A percentile compares a stretch with the other conserved stretches of the same genome.
These are phyloP conservation scores for Pelecanoides urinatrix DNA, from an alignment of 2,113 vertebrate genomes.

Conservation along the genomic window DNA sequence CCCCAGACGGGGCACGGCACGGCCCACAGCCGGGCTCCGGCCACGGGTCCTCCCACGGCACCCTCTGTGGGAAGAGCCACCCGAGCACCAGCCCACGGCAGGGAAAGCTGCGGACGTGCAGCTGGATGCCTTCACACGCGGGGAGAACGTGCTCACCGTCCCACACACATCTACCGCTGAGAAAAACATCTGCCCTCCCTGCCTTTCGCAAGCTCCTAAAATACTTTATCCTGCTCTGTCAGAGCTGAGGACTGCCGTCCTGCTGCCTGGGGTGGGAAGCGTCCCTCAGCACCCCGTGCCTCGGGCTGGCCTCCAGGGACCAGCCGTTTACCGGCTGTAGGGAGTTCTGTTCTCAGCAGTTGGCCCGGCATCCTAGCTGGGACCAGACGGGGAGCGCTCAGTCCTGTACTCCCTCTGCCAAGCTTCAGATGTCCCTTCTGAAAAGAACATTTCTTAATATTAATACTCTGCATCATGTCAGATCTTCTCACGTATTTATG, in stretches of 20 bases:
- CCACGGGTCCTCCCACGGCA: not conserved
- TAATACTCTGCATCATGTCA: not conserved
- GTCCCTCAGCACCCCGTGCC: not conserved
- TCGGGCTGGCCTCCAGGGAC: too few relatives aligned
- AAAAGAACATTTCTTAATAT: not conserved
- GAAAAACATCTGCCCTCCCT: not conserved
- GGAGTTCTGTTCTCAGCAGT: accelerated
- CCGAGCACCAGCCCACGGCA: accelerated
- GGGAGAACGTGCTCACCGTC: accelerated
- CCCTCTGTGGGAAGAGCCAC: too few relatives aligned
- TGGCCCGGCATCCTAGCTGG: not conserved
- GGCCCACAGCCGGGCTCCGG: not conserved
- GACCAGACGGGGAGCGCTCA: not conserved
- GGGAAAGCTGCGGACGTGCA: not conserved
- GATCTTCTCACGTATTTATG: not conserved
- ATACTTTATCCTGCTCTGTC: not conserved
- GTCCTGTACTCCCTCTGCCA: not conserved
- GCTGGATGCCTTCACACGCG: accelerated
- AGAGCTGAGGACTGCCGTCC: not conserved
- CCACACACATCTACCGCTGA: not conserved
- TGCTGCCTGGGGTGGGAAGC: not conserved
- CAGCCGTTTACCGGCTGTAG: not conserved
- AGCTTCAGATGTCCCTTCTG: not conserved
- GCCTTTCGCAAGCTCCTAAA: too few relatives aligned
- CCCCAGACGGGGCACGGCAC: not conserved